Conservation (phyloP, 2,888 invertebrate species). For the Pammene aurita region DNA sequence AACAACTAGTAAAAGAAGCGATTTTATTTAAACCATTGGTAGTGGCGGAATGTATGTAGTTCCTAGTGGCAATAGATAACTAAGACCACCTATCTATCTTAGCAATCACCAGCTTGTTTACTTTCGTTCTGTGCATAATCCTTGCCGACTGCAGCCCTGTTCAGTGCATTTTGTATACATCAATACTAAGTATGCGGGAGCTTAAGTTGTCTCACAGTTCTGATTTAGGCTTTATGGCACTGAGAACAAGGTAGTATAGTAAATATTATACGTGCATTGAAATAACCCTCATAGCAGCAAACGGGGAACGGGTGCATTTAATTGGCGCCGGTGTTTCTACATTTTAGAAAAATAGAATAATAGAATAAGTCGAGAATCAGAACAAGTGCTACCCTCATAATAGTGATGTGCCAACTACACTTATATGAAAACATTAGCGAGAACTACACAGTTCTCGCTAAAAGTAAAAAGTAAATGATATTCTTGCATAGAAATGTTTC, state of each 20-base stretch:
- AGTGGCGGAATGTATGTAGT: too few relatives aligned
- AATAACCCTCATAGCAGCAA: slow-evolving; percentile 26
- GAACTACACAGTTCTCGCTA: too few relatives aligned
- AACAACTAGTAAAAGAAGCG: too few relatives aligned
- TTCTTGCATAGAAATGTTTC: too few relatives aligned
- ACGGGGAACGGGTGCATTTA: slow-evolving; percentile 31
- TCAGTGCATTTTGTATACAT: slow-evolving; percentile 8
- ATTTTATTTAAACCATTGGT: too few relatives aligned
- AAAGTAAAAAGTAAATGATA: too few relatives aligned
- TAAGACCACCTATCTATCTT: too few relatives aligned
- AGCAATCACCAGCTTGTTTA: too few relatives aligned
- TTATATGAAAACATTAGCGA: too few relatives aligned
- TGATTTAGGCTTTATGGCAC: background rate
- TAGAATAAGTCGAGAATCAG: background rate
- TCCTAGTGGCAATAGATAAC: too few relatives aligned
- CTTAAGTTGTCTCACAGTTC: background rate
- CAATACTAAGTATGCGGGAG: slow-evolving; percentile 16
- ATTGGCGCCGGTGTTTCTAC: slow-evolving; percentile 27
- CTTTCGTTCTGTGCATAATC: slow-evolving; percentile 16
- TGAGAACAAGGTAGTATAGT: background rate
- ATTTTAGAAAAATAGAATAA: slow-evolving; percentile 10
- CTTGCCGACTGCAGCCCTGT: background rate
- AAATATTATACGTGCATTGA: background rate
- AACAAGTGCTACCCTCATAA: background rate
- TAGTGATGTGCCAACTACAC: background rate